A percentile compares a stretch with the other conserved stretches of the same genome.
These are phyloP conservation scores for Megaustenia siamemsis DNA, from an alignment of 2,888 invertebrate species.

Conservation along the genomic window DNA sequence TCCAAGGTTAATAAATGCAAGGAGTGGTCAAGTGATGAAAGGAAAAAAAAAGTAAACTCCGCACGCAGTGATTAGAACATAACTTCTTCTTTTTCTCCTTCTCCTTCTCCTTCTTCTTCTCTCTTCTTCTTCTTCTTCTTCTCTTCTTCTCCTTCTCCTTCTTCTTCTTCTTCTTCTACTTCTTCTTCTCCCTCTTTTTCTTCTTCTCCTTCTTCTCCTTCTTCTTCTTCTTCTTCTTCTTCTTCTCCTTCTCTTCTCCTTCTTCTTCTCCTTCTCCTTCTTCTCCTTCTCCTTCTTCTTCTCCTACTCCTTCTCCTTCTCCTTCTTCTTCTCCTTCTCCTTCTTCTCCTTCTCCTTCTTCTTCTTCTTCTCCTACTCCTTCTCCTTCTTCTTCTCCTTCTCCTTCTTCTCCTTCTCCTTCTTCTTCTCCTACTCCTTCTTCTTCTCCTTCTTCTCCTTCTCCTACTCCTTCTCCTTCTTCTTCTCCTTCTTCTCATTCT, in stretches of 20 bases:
- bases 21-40: no score
- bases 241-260: not conserved
- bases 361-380: not conserved
- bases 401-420: not conserved
- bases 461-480: not conserved
- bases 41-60: no score
- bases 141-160: constrained; percentile 8
- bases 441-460: constrained; percentile 4
- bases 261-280: not conserved
- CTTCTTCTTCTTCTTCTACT: not conserved
- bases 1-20: no score
- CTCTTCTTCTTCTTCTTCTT: not conserved
- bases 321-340: not conserved
- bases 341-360: not conserved
- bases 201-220: not conserved
- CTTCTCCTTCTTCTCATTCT: not conserved
- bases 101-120: not conserved
- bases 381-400: not conserved
- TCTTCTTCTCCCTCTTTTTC: no score
- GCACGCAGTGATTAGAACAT: no score
- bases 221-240: not conserved
- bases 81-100: no score
- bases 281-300: not conserved
- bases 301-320: not conserved
- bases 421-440: not conserved